A percentile compares a stretch with the other conserved stretches of the same genome.
These are phyloP conservation scores for Xerus inauris DNA, from an alignment of 2,113 vertebrate genomes.

Conservation along the genomic window DNA sequence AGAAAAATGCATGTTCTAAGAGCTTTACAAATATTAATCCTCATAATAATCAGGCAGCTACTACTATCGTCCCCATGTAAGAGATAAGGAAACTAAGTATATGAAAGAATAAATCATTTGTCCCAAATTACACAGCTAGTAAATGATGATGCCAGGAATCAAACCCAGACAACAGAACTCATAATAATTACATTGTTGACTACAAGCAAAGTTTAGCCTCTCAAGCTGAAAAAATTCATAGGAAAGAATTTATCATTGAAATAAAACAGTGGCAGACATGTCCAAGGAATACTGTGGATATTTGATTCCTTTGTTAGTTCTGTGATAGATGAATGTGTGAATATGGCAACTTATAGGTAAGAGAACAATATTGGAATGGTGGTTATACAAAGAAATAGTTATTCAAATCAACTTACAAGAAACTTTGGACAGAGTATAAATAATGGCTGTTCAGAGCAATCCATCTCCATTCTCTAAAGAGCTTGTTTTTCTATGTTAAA, in stretches of 20 bases:
- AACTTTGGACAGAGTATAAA: neutral
- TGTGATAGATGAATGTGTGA: neutral
- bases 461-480: neutral
- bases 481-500: neutral
- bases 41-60: conserved; percentile 17
- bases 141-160: neutral
- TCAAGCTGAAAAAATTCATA: neutral
- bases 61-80: neutral
- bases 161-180: neutral
- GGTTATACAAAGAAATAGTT: neutral
- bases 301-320: neutral
- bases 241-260: neutral
- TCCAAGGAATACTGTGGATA: neutral
- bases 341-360: neutral
- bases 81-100: conserved; percentile 2
- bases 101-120: neutral
- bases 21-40: conserved; percentile 39
- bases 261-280: neutral
- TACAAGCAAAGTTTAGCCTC: neutral
- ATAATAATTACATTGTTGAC: neutral
- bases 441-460: neutral
- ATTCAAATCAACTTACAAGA: neutral
- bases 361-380: neutral
- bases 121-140: neutral
- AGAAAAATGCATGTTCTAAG: neutral